These are phyloP conservation scores for Cebus imitator DNA, from an alignment of 2,113 vertebrate species.

Conservation along the genomic window DNA sequence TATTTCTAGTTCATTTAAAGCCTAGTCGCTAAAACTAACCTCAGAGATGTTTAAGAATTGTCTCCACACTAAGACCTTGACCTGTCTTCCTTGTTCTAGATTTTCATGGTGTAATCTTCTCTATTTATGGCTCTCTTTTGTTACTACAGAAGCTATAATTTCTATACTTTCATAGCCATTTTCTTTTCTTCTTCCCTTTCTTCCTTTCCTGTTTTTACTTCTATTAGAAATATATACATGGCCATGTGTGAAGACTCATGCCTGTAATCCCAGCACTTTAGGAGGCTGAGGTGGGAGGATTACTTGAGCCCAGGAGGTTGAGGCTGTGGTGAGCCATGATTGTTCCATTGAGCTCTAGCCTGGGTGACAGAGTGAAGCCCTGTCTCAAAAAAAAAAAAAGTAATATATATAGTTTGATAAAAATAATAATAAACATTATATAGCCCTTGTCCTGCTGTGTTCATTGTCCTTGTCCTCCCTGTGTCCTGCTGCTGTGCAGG, in stretches of 20 bases:
- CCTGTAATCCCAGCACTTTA: too few relatives aligned
- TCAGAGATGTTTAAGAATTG: not conserved
- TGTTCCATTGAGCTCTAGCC: too few relatives aligned
- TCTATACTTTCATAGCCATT: not conserved
- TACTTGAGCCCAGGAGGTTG: too few relatives aligned
- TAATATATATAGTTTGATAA: not conserved
- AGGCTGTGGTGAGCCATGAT: too few relatives aligned
- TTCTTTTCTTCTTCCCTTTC: not conserved
- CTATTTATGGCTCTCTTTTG: not conserved
- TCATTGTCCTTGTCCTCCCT: not conserved
- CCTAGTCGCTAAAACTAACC: not conserved
- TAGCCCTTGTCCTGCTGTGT: not conserved
- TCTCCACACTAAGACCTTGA: not conserved
- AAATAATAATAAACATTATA: not conserved
- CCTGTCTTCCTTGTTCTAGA: not conserved
- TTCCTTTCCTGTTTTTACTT: not conserved
- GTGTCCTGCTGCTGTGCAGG: not conserved
- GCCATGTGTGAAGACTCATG: too few relatives aligned
- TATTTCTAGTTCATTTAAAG: constrained; percentile 10
- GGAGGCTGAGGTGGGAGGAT: too few relatives aligned
- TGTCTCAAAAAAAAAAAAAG: not conserved
- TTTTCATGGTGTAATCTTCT: not conserved
- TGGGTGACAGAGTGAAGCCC: too few relatives aligned
- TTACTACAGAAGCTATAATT: not conserved
- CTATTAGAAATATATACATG: not conserved